Percentiles rank a stretch among this genome's conserved stretches.
phyloP scores from a whole-genome alignment of 2,797 vertebrate species.

The Helarctos malayanus region DNA sequence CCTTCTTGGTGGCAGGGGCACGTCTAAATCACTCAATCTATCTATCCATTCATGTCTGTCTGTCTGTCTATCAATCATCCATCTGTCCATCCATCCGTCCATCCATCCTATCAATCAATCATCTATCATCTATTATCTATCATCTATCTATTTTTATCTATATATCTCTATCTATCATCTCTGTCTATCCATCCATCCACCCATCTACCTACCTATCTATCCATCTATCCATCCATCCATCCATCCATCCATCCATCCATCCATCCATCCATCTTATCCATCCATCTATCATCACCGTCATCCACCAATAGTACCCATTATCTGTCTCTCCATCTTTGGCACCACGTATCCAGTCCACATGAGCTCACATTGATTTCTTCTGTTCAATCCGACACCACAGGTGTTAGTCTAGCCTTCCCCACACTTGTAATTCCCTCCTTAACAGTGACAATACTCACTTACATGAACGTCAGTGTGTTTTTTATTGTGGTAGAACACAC shows the following conservation, averaged over 20 bases:
- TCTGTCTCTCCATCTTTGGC: neutral
- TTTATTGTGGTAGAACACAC: neutral
- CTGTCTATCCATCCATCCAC: too few species aligned
- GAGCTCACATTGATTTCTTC: neutral
- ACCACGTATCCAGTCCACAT: neutral
- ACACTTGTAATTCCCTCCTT: neutral
- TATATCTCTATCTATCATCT: too few species aligned
- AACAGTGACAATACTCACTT: neutral
- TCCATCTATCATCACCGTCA: too few species aligned
- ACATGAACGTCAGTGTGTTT: neutral
- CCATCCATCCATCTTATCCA: too few species aligned
- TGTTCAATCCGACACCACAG: neutral
- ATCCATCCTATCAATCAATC: too few species aligned
- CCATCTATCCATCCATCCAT: too few species aligned
- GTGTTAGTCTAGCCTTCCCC: neutral
- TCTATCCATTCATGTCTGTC: too few species aligned
- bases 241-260: neutral
- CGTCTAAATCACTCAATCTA: neutral
- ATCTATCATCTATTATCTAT: too few species aligned
- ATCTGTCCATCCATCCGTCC: neutral
- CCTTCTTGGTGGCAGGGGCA: neutral
- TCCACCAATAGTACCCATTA: neutral
- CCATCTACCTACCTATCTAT: too few species aligned
- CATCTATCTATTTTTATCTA: too few species aligned
- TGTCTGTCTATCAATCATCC: neutral